phyloP scores from a whole-genome alignment of 2,797 vertebrate species.

The Siniperca scherzeri region DNA sequence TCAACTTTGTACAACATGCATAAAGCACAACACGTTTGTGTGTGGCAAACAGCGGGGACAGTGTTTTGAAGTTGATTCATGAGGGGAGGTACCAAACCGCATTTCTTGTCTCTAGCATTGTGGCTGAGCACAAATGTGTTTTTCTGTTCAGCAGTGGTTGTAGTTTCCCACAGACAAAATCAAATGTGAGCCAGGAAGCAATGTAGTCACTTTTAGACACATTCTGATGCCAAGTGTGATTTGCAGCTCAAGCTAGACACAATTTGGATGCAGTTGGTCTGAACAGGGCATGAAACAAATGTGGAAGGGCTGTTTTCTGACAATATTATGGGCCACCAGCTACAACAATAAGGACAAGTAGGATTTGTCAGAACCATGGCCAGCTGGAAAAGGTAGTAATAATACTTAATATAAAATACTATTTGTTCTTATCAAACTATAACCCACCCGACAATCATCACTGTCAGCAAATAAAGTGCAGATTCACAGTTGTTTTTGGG shows the following conservation, averaged over 20 bases:
- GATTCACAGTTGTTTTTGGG: slow-evolving; percentile 37
- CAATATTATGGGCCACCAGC: slow-evolving; percentile 42
- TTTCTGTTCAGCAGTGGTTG: slow-evolving; percentile 38
- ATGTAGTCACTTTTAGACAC: slow-evolving; percentile 30
- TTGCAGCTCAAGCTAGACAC: slow-evolving; percentile 22
- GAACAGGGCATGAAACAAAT: slow-evolving; percentile 32
- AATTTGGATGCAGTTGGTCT: slow-evolving; percentile 26
- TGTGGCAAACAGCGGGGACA: slow-evolving; percentile 16
- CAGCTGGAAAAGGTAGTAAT: slow-evolving; percentile 24
- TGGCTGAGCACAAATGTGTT: slow-evolving; percentile 28
- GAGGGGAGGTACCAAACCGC: slow-evolving; percentile 22
- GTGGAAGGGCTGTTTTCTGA: slow-evolving; percentile 27
- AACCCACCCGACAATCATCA: slow-evolving; percentile 37
- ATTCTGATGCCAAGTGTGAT: slow-evolving; percentile 46
- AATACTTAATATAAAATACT: slow-evolving; percentile 2
- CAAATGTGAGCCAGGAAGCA: slow-evolving; percentile 41
- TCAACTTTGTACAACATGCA: slow-evolving; percentile 52
- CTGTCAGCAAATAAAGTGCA: slow-evolving; percentile 16
- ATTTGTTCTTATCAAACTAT: slow-evolving; percentile 22
- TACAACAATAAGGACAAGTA: slow-evolving; percentile 26
- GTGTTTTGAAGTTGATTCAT: slow-evolving; percentile 45
- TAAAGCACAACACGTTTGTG: slow-evolving; percentile 58
- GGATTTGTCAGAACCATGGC: slow-evolving; percentile 24
- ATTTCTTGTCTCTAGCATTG: slow-evolving; percentile 30
- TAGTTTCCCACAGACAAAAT: slow-evolving; percentile 35